Evolutionary conservation across 2,113 vertebrate genomes (phyloP).

Genomic region (Engystomops pustulosus): DNA sequence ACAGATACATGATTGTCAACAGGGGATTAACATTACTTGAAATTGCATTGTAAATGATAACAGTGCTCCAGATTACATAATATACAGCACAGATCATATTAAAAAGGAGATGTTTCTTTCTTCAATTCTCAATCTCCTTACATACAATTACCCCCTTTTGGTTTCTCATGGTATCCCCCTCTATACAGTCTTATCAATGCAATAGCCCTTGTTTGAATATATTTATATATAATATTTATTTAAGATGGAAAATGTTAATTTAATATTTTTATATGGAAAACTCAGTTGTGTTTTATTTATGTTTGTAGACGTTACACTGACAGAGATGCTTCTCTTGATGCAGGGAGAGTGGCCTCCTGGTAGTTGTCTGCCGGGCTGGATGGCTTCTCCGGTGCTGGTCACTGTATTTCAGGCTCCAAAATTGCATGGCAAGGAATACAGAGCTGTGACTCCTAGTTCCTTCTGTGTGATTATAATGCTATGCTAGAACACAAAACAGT

Average conservation of each 20-base stretch:
- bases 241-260: constrained; percentile 6
- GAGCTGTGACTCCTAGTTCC: neutral
- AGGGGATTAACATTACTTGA: constrained; percentile 9
- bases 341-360: neutral
- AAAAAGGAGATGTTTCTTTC: neutral
- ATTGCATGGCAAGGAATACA: neutral
- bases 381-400: neutral
- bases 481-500: neutral
- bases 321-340: neutral
- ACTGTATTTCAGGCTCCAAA: neutral
- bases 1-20: neutral
- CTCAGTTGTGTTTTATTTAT: constrained; percentile 11
- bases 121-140: neutral
- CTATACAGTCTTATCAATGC: neutral
- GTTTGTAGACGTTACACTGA: constrained; percentile 16
- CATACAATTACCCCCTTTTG: neutral
- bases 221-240: constrained; percentile 23
- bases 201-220: neutral
- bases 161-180: neutral
- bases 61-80: neutral
- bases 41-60: neutral
- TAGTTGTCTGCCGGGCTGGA: neutral
- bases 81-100: neutral
- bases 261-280: constrained; percentile 20
- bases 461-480: neutral